phyloP scores from a whole-genome alignment of 2,797 vertebrate species.

The Acestrorhynchus altus region DNA sequence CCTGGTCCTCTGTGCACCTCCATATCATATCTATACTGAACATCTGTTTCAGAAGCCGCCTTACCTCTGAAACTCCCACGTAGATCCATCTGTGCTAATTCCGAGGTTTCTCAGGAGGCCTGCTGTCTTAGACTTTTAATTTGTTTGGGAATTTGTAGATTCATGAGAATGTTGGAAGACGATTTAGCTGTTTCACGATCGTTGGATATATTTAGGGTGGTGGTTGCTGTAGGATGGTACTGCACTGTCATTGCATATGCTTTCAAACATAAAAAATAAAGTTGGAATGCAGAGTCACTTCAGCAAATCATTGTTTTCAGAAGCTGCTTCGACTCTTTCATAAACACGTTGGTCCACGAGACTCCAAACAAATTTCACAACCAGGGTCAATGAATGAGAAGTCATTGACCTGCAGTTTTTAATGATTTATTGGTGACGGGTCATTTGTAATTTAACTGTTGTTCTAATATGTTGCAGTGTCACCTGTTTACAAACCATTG shows the following conservation, averaged over 20 bases:
- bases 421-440: slow-evolving; percentile 19
- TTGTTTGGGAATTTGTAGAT: background rate
- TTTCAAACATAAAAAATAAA: background rate
- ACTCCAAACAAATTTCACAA: slow-evolving; percentile 31
- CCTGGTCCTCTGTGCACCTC: background rate
- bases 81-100: slow-evolving; percentile 35
- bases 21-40: slow-evolving; percentile 1
- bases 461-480: slow-evolving; percentile 23
- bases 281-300: background rate
- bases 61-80: slow-evolving; percentile 35
- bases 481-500: background rate
- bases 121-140: slow-evolving; percentile 8
- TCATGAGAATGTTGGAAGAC: no score
- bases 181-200: background rate
- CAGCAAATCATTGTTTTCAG: background rate
- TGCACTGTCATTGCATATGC: no score
- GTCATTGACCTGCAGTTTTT: slow-evolving; percentile 44
- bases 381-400: slow-evolving; percentile 46
- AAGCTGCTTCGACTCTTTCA: slow-evolving; percentile 15
- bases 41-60: slow-evolving; percentile 37
- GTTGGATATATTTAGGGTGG: background rate
- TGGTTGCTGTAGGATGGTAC: background rate
- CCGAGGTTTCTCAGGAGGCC: slow-evolving; percentile 27
- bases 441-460: slow-evolving; percentile 8
- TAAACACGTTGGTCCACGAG: background rate